Base-by-base conservation (phyloP, 1,140 invertebrate species). In the Meloidogyne hapla region DNA sequence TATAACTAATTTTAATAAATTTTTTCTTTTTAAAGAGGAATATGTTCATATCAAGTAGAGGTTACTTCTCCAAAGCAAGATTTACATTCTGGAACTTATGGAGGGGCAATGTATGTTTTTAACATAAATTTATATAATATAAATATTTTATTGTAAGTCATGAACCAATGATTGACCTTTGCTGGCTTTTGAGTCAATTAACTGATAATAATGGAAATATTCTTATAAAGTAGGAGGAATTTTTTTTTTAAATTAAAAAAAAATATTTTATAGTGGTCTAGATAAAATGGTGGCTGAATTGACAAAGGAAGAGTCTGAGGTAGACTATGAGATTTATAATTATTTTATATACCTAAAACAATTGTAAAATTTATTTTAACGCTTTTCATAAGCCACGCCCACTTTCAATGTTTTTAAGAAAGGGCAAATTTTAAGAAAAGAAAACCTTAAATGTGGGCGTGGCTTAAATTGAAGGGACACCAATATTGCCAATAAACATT, bases 21-120 rank as follows among this genome's bases (percentile, higher is more conserved):
- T n/a, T n/a, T n/a, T n/a, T n/a, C n/a, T n/a, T n/a, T n/a, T 56
- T 78, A 64, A 40, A 77, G 90, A 83, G 96, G 96, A 18, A 91
- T 98, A 62, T 94, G 92, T 85, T 98, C 96, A 86, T 99, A 96
- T 86, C 91, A 91, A 82, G 84, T 97, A 40, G 94, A 98, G 89
- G 90, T 99, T 26, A 91, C 92, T 85, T 95, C 95, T 89, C 92
- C 94, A 9, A 88, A 88, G 33, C 95, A 94, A 89, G 96, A 99
- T 90, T 88, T 99, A 18, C 96, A 98, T 87, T 96, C 94, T 87
- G 96, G 96, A 38, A 91, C 94, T 4, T 97, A 92, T 90, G 96
- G 96, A 25, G 96, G 96, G 38, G 92, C 92, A 69, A 88, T 90
- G 87, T 90, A 18, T 25, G 18, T 75, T n/a, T n/a, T 15, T 76